Evolutionary conservation across 2,797 vertebrate species (phyloP).

Genomic region (Alauda arvensis): DNA sequence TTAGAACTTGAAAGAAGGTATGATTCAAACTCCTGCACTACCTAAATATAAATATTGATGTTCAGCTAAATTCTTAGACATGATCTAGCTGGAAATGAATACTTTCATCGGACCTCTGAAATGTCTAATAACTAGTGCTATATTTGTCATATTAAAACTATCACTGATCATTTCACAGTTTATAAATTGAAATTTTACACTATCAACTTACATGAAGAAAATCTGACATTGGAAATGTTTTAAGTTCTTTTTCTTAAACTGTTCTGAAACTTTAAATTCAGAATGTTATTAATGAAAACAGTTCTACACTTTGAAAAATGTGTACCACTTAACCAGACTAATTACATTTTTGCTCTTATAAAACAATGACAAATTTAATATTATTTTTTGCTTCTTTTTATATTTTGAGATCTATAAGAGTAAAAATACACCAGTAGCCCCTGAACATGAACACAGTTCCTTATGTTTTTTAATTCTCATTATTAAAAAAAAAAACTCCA

Average conservation of each 20-base stretch:
- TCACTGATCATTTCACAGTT: constrained; percentile 43
- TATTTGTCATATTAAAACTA: constrained; percentile 42
- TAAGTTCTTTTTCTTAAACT: neutral
- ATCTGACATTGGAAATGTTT: constrained; percentile 3
- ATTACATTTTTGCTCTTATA: neutral
- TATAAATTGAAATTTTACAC: constrained; percentile 42
- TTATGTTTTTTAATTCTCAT: neutral
- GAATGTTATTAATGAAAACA: constrained; percentile 53
- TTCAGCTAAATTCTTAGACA: constrained; percentile 66
- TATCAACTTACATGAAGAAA: constrained; percentile 35
- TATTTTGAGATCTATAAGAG: neutral
- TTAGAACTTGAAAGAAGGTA: constrained; percentile 59
- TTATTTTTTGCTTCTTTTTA: neutral
- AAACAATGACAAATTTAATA: neutral
- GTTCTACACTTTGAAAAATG: neutral
- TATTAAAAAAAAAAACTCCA: neutral
- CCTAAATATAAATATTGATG: constrained; percentile 69
- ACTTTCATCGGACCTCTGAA: constrained; percentile 29
- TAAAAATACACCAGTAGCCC: neutral
- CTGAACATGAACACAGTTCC: neutral
- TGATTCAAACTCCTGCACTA: constrained; percentile 55
- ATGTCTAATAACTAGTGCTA: constrained; percentile 17
- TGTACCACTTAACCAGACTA: neutral
- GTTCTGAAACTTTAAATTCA: constrained; percentile 10
- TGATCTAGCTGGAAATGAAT: constrained; percentile 56